A percentile compares a stretch with the other conserved stretches of the same genome.
Conservation (phyloP, 1,140 invertebrate genomes). For the Stenopsyche tienmushanensis region DNA sequence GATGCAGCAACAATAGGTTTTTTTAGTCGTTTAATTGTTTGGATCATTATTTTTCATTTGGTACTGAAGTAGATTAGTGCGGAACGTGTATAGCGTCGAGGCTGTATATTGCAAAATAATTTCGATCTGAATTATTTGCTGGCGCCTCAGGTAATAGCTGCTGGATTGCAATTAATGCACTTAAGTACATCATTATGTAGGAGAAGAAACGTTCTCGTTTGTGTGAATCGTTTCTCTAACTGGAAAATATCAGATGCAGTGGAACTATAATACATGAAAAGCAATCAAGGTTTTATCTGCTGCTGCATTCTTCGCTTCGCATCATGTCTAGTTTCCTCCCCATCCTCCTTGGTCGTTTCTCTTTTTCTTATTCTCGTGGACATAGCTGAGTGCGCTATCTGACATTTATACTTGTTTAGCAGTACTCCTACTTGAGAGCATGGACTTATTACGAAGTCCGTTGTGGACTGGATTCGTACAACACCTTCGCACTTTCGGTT, state of each 20-base stretch:
- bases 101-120: no score
- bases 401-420: not conserved
- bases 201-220: no score
- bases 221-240: no score
- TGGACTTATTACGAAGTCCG: not conserved
- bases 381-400: not conserved
- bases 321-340: not conserved
- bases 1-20: no score
- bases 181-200: no score
- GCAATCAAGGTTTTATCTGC: not conserved
- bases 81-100: no score
- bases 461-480: not conserved
- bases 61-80: no score
- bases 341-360: not conserved
- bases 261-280: not conserved
- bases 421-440: not conserved
- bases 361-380: not conserved
- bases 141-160: no score
- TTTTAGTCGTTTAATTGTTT: no score
- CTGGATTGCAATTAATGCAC: no score
- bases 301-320: not conserved
- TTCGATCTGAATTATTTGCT: no score
- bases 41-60: no score
- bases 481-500: conserved; percentile 6
- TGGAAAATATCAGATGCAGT: not conserved